phyloP scores from a whole-genome alignment of 2,888 invertebrate species.

The Tipula vernalis region DNA sequence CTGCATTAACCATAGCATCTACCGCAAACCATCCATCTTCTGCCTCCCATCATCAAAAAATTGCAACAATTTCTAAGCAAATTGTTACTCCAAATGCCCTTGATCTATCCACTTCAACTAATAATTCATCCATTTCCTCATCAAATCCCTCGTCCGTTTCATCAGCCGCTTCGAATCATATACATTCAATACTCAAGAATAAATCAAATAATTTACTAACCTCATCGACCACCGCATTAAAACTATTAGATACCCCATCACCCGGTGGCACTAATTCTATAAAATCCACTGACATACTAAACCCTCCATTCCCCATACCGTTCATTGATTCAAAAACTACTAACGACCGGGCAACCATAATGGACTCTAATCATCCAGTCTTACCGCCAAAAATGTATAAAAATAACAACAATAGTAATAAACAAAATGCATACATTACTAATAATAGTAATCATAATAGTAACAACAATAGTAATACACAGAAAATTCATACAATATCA shows the following conservation, averaged over 20 bases:
- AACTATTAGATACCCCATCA: not conserved
- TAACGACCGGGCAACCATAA: slow-evolving; percentile 14
- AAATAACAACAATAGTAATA: slow-evolving; percentile 24
- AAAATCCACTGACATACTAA: slow-evolving; percentile 16
- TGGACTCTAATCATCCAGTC: slow-evolving; percentile 26
- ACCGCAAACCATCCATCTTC: slow-evolving; percentile 19
- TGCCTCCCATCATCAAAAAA: slow-evolving; percentile 22
- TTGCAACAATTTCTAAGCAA: slow-evolving; percentile 34
- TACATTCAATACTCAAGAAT: slow-evolving; percentile 19
- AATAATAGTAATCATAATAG: slow-evolving; percentile 17
- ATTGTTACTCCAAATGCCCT: slow-evolving; percentile 22
- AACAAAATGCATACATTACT: slow-evolving; percentile 18
- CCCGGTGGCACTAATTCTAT: not conserved
- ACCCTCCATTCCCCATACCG: slow-evolving; percentile 19
- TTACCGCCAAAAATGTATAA: slow-evolving; percentile 37
- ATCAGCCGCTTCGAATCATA: slow-evolving; percentile 13
- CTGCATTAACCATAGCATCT: slow-evolving; percentile 21
- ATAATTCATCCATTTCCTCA: not conserved
- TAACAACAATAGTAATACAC: slow-evolving; percentile 17
- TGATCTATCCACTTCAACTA: not conserved
- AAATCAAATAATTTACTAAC: not conserved
- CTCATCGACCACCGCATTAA: not conserved
- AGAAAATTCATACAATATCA: slow-evolving; percentile 20
- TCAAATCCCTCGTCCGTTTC: not conserved
- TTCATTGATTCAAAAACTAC: slow-evolving; percentile 18